Evolutionary conservation across 2,888 invertebrate genomes (phyloP).

Genomic region (Lepidocyrtinus sp.): DNA sequence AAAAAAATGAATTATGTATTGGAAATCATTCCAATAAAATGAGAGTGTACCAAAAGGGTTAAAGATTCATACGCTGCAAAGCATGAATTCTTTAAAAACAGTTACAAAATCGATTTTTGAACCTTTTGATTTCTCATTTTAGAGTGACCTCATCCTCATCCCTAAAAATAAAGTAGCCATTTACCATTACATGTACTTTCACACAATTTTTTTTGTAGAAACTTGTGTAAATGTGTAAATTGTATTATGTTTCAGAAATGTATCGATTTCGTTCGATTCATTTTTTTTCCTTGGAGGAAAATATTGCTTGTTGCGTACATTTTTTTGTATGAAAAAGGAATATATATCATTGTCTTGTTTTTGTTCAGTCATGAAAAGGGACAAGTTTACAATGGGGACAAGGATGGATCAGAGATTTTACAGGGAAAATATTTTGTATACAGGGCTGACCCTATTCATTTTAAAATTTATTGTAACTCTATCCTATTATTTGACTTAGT

Average conservation of each 20-base stretch:
- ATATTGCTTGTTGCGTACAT: background rate
- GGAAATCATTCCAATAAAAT: background rate
- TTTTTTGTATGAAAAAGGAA: background rate
- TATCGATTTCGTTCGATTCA: constrained; percentile 13
- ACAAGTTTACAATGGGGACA: background rate
- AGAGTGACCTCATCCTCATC: background rate
- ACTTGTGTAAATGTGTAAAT: background rate
- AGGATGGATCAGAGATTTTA: background rate
- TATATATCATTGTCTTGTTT: constrained; percentile 10
- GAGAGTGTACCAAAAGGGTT: background rate
- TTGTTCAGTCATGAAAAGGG: background rate
- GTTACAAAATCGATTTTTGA: background rate
- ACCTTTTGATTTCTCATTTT: background rate
- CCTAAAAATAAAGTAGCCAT: background rate
- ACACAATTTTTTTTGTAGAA: background rate
- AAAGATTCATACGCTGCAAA: background rate
- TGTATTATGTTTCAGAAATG: background rate
- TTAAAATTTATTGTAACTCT: background rate
- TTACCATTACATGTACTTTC: background rate
- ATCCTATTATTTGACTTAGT: background rate
- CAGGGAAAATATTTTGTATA: background rate
- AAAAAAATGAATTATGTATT: too few species aligned
- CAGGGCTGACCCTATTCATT: background rate
- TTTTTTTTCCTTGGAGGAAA: background rate
- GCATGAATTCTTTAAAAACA: background rate